These are phyloP conservation scores for Nezara viridula DNA, from an alignment of 2,888 invertebrate genomes.

Conservation along the genomic window DNA sequence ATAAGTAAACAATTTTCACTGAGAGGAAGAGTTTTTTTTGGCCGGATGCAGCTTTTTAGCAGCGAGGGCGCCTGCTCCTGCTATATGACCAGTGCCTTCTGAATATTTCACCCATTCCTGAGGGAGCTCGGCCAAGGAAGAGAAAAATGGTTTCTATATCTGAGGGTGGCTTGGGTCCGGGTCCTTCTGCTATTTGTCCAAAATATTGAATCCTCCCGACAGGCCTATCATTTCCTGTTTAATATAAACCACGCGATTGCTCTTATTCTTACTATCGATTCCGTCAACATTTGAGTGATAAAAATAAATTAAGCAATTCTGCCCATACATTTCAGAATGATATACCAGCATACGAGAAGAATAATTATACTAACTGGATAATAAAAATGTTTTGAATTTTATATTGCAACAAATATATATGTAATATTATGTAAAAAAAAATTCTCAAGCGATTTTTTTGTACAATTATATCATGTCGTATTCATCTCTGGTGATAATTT, in stretches of 20 bases:
- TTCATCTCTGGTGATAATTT: too few species aligned
- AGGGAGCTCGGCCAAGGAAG: neutral
- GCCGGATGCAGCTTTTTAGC: conserved; percentile 32
- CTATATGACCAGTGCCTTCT: conserved; percentile 23
- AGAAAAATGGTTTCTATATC: conserved; percentile 38
- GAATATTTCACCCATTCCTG: conserved; percentile 23
- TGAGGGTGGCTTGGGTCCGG: neutral
- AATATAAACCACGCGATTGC: neutral
- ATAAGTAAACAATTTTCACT: conserved; percentile 41
- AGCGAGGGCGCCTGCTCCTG: neutral
- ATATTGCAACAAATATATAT: too few species aligned
- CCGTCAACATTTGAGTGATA: neutral
- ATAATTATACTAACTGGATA: too few species aligned
- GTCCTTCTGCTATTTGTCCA: neutral
- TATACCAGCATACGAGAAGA: too few species aligned
- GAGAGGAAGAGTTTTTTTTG: neutral
- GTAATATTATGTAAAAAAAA: too few species aligned
- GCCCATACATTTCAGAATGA: too few species aligned
- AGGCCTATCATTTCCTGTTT: neutral
- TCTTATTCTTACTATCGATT: neutral
- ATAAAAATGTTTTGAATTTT: too few species aligned
- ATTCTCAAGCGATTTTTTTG: too few species aligned
- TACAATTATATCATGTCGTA: too few species aligned
- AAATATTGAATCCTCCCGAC: neutral
- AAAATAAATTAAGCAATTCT: neutral